phyloP scores from a whole-genome alignment of 2,797 vertebrate genomes.

The Leontopithecus rosalia region DNA sequence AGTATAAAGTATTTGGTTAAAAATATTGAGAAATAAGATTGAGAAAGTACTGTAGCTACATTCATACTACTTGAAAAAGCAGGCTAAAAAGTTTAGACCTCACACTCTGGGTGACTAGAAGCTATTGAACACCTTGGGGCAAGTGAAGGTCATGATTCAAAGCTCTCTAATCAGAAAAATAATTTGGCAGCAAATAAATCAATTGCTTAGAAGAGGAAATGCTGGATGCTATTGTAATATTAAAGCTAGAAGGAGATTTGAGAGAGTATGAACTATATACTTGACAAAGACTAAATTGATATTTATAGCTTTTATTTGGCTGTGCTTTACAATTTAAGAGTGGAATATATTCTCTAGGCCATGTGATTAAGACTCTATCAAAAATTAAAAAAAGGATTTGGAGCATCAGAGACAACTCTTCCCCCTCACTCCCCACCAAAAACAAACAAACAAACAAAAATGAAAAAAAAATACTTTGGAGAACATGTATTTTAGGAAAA shows the following conservation, averaged over 20 bases:
- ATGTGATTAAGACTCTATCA: neutral
- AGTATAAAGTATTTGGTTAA: neutral
- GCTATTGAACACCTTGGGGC: neutral
- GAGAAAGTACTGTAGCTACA: neutral
- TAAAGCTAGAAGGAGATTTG: neutral
- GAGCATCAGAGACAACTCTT: neutral
- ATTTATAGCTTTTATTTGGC: neutral
- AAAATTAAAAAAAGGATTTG: neutral
- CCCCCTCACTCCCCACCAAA: too few species aligned
- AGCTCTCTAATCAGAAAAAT: neutral
- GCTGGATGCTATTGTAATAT: neutral
- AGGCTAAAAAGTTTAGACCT: neutral
- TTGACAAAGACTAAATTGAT: neutral
- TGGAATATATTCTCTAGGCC: neutral
- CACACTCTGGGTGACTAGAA: neutral
- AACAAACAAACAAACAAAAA: neutral
- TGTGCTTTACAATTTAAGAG: neutral
- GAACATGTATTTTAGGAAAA: neutral
- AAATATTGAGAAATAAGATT: neutral
- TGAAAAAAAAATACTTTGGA: neutral
- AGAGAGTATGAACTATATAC: neutral
- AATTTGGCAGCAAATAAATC: neutral
- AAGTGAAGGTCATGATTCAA: neutral
- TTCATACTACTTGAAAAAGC: neutral
- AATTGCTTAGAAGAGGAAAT: neutral